Evolutionary conservation across 2,113 vertebrate species (phyloP).

Genomic region (Indicator indicator): DNA sequence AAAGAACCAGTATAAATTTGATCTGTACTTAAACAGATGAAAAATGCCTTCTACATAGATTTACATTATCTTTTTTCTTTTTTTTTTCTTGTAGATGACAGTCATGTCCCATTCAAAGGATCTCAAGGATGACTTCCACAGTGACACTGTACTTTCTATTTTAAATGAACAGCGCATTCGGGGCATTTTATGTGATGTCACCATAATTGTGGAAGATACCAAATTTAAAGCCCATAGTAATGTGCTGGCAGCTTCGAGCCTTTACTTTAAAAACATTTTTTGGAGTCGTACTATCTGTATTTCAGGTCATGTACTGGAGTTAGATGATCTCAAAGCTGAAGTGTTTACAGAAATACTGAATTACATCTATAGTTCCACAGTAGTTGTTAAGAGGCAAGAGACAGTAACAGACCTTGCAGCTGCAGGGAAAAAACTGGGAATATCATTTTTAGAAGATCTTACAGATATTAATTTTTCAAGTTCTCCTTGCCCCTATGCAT

Average conservation of each 20-base stretch:
- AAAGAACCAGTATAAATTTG: neutral
- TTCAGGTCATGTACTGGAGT: conserved; percentile 91
- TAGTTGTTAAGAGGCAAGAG: conserved; percentile 83
- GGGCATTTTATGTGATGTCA: conserved; percentile 95
- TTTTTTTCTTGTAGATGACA: conserved; percentile 84
- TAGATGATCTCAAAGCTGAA: conserved; percentile 95
- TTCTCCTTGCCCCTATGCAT: conserved; percentile 76
- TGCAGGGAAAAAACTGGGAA: conserved; percentile 93
- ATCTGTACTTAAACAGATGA: neutral
- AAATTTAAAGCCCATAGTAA: conserved; percentile 98
- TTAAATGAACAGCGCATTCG: conserved; percentile 94
- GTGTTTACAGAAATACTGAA: conserved; percentile 96
- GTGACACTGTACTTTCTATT: conserved; percentile 88
- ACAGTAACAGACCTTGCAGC: conserved; percentile 85
- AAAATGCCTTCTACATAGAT: conserved; percentile 6
- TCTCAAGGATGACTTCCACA: conserved; percentile 90
- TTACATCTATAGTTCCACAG: conserved; percentile 96
- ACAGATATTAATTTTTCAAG: conserved; percentile 74
- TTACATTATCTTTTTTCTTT: neutral
- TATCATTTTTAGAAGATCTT: conserved; percentile 93
- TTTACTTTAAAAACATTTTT: conserved; percentile 94
- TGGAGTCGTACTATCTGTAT: conserved; percentile 85
- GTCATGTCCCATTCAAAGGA: conserved; percentile 88
- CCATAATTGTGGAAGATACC: conserved; percentile 96
- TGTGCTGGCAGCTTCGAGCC: conserved; percentile 93